Evolutionary conservation across 2,797 vertebrate genomes (phyloP), one percentile per base, ranked within the genome.

Genomic region (Spinus pinus): DNA sequence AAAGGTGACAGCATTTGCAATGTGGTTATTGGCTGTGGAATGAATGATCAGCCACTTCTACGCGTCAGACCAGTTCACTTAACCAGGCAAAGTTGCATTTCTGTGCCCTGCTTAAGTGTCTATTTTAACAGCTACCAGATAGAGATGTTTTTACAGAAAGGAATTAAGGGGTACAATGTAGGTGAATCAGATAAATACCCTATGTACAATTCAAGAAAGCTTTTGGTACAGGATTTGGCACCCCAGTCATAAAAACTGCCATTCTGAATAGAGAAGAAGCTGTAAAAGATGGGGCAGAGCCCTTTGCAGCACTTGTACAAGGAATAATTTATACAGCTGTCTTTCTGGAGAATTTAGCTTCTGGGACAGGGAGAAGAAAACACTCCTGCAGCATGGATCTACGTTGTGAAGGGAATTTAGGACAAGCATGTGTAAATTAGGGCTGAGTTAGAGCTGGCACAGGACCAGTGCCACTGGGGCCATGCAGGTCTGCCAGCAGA

Each of bases 21-120:
- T 3, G 2, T 20, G 28, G 54, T 73, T 49, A 56, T 1, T 47
- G 53, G 22, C 39, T 28, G 12, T 41, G 42, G 51, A 92, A 50
- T 12, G 35, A 53, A 61, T 0, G 0, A 15, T 35, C 70, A 53
- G 39, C 24, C 28, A 11, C 49, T 51, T 47, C 42, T 35, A 74
- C 0, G 1, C 6, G 39, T 18, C 2, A 5, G 27, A 81, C 21
- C 30, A 31, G n/a, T 37, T 61, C n/a, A 62, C 28, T 61, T 46
- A 46, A 0, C 5, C 35, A 69, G 42, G 54, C 39, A 54, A 85
- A 82, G 42, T 8, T 50, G 41, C 12, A 25, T 49, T 69, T 91
- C 6, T 86, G 37, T n/a, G 46, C 35, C 46, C 39, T 69, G 65
- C n/a, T 46, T 12, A 71, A 81, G 16, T 42, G 47, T 10, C 33